phyloP scores from a whole-genome alignment of 2,888 invertebrate genomes.

The Pterostichus niger region DNA sequence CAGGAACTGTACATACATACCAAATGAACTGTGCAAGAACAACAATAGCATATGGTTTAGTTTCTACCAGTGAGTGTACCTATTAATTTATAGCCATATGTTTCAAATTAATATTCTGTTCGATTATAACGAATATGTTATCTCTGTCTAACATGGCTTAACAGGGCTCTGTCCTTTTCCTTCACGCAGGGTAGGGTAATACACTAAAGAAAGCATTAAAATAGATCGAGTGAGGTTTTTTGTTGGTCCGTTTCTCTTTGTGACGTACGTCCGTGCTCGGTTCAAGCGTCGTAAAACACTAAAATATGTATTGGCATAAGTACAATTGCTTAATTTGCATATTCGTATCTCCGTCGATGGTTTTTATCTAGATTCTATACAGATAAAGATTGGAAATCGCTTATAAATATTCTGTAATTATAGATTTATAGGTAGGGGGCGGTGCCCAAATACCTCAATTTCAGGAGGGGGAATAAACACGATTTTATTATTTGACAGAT shows the following conservation, averaged over 20 bases:
- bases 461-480: not conserved
- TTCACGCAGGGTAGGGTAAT: conserved; percentile 50
- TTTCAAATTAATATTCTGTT: conserved; percentile 66
- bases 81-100: conserved; percentile 67
- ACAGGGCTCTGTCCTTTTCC: conserved; percentile 2
- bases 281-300: conserved; percentile 59
- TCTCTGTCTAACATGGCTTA: conserved; percentile 26
- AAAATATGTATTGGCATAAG: conserved; percentile 63
- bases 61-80: conserved; percentile 60
- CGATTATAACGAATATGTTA: conserved; percentile 63
- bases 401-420: conserved; percentile 62
- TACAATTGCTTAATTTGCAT: conserved; percentile 65
- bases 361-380: conserved; percentile 60
- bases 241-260: conserved; percentile 42
- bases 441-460: conserved; percentile 5
- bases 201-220: conserved; percentile 62
- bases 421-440: conserved; percentile 63
- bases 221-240: conserved; percentile 61
- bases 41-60: conserved; percentile 59
- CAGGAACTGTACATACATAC: conserved; percentile 22
- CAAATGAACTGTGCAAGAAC: conserved; percentile 19
- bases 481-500: conserved; percentile 16
- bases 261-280: conserved; percentile 60
- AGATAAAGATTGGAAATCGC: conserved; percentile 62
- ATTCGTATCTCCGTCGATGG: conserved; percentile 28